Evolutionary conservation across 1,140 invertebrate genomes (phyloP).

Genomic region (Drosophila elegans): DNA sequence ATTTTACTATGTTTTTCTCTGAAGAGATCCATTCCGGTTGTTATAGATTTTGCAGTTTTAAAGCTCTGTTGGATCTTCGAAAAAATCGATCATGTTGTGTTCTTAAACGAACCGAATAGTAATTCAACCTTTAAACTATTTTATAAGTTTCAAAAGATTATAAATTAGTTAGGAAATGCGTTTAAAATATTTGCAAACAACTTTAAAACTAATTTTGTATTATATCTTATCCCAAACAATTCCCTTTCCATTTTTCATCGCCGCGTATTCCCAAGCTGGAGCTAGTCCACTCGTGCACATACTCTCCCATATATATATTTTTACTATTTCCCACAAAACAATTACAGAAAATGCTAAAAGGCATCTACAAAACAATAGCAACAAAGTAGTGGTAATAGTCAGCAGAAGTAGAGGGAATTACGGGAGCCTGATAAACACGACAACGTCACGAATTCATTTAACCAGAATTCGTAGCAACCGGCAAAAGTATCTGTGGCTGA

Average conservation of each 20-base stretch:
- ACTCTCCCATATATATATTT: slow-evolving; percentile 20
- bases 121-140: too few species aligned
- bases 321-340: slow-evolving; percentile 76
- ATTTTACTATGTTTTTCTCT: too few species aligned
- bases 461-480: slow-evolving; percentile 17
- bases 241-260: background rate
- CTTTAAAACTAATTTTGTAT: background rate
- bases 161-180: too few species aligned
- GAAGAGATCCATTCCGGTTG: too few species aligned
- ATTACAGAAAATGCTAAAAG: slow-evolving; percentile 79
- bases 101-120: too few species aligned
- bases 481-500: slow-evolving; percentile 43
- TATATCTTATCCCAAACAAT: background rate
- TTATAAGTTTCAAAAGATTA: too few species aligned
- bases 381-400: slow-evolving; percentile 30
- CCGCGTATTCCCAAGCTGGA: slow-evolving; percentile 33
- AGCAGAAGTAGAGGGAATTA: slow-evolving; percentile 36
- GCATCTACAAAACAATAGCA: slow-evolving; percentile 50
- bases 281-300: slow-evolving; percentile 19
- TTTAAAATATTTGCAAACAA: too few species aligned
- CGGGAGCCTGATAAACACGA: slow-evolving; percentile 73
- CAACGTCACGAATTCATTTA: slow-evolving; percentile 65
- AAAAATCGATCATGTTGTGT: too few species aligned
- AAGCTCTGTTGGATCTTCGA: too few species aligned
- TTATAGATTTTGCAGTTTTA: too few species aligned